Conservation (phyloP, 1,140 invertebrate species). For the Campoletis sonorensis region DNA sequence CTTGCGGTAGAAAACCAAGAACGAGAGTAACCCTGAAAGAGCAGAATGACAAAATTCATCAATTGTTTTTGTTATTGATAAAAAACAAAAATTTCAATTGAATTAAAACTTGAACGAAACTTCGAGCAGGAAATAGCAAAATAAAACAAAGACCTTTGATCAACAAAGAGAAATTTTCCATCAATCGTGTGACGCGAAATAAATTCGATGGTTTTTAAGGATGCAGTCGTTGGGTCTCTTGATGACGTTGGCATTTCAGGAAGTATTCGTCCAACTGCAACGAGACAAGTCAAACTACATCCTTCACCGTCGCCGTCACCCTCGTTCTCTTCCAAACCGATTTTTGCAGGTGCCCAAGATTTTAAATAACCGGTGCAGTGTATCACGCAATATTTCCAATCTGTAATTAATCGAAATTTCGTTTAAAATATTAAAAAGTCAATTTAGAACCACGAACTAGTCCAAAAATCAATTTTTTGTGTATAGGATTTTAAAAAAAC, state of each 20-base stretch:
- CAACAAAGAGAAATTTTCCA: constrained; percentile 98
- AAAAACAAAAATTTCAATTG: too few relatives aligned
- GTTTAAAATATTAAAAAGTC: too few relatives aligned
- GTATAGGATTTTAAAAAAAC: not conserved
- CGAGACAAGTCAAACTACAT: constrained; percentile 90
- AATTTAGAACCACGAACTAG: not conserved
- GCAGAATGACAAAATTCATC: too few relatives aligned
- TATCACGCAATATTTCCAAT: constrained; percentile 88
- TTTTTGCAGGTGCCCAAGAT: constrained; percentile 91
- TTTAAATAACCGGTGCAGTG: constrained; percentile 95
- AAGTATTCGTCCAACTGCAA: constrained; percentile 86
- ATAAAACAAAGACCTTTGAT: constrained; percentile 83
- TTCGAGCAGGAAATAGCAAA: not conserved
- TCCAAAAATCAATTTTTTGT: not conserved
- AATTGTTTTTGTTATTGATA: too few relatives aligned
- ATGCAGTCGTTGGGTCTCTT: constrained; percentile 59
- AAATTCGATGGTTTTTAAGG: constrained; percentile 83
- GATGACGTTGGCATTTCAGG: constrained; percentile 65
- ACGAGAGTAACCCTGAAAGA: constrained; percentile 89
- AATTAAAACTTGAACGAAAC: constrained; percentile 24
- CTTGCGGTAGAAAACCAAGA: constrained; percentile 94
- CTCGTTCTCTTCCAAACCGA: constrained; percentile 81
- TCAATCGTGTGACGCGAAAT: constrained; percentile 96
- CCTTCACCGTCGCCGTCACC: constrained; percentile 84
- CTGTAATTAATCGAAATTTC: constrained; percentile 70